Base-by-base conservation (phyloP, 2,113 vertebrate genomes). In the Choloepus hoffmanni region DNA sequence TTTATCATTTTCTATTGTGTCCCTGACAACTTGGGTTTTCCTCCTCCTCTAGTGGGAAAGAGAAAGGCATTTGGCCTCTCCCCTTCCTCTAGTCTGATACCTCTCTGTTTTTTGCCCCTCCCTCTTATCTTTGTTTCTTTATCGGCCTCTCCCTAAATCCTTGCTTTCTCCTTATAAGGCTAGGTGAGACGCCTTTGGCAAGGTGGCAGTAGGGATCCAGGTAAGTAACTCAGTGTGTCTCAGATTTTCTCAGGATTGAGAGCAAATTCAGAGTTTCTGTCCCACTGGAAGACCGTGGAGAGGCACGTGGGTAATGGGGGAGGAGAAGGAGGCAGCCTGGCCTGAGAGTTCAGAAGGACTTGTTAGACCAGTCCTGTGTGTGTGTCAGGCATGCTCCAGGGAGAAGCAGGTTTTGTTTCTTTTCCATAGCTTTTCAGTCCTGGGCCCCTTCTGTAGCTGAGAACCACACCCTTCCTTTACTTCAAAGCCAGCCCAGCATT, bases 111-210 rank as follows among this genome's bases (percentile, higher is more conserved):
- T 92, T n/a, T 2, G 90, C 96, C 97, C 83, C 96, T 79, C 98
- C 98, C 96, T 97, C 90, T 97, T 98, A 98, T 97, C 98, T 33
- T 96, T 97, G 81, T 95, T 89, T 97, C 89, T 95, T 97, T 97
- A 98, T 98, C 95, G 0, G 24, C 94, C 79, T 95, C 60, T 94
- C 83, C 84, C 95, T 60, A 70, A 85, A 86, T 89, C 93, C 15
- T 5, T 94, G 93, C 96, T 9, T 53, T 97, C 96, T 97, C 98
- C 98, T 97, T 98, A 96, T 98, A 98, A 97, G 98, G 98, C 40
- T 74, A 21, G 28, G 95, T 89, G 89, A 89, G 77, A 68, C 21
- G 5, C 82, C 81, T 76, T 92, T 89, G 15, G 55, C 0, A n/a
- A 73, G 85, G 45, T 0, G 78, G 76, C 83, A 21, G 14, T 40